Evolutionary conservation across 1,140 invertebrate genomes (phyloP).

Genomic region (Parasteatoda tepidariorum): DNA sequence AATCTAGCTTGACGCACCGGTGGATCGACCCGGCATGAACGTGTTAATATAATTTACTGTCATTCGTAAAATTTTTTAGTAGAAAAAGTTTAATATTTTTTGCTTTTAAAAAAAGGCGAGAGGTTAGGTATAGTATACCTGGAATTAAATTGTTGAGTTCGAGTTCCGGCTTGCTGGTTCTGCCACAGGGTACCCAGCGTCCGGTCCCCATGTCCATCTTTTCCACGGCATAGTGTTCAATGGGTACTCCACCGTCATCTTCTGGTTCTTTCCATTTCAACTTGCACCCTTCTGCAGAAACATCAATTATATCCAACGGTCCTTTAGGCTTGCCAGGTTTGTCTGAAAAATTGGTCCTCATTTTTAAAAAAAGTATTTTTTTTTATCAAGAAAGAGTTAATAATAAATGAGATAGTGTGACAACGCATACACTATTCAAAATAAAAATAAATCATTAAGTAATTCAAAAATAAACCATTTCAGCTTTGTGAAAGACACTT

Average conservation of each 20-base stretch:
- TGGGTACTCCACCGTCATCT: slow-evolving; percentile 95
- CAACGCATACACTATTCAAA: no score
- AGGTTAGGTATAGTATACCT: slow-evolving; percentile 72
- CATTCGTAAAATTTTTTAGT: no score
- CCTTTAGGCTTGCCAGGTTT: slow-evolving; percentile 93
- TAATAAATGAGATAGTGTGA: no score
- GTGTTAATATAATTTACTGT: no score
- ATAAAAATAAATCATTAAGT: no score
- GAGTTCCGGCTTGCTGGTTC: slow-evolving; percentile 84
- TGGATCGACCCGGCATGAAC: no score
- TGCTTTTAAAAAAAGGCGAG: neutral
- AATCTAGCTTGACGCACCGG: no score
- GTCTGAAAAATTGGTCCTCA: slow-evolving; percentile 75
- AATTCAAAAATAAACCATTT: no score
- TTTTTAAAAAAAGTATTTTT: no score
- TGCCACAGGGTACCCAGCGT: slow-evolving; percentile 88
- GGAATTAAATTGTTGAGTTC: slow-evolving; percentile 88
- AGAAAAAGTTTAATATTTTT: no score
- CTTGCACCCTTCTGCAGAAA: slow-evolving; percentile 92
- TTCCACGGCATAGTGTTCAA: slow-evolving; percentile 94
- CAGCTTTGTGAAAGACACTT: no score
- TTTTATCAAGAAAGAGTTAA: no score
- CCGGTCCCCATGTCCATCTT: slow-evolving; percentile 93
- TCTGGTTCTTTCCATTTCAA: slow-evolving; percentile 93
- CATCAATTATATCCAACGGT: slow-evolving; percentile 88